Percentiles rank a stretch among this genome's conserved stretches.
Evolutionary conservation across 2,888 invertebrate species (phyloP).

Genomic region (Exephanes ischioxanthus): DNA sequence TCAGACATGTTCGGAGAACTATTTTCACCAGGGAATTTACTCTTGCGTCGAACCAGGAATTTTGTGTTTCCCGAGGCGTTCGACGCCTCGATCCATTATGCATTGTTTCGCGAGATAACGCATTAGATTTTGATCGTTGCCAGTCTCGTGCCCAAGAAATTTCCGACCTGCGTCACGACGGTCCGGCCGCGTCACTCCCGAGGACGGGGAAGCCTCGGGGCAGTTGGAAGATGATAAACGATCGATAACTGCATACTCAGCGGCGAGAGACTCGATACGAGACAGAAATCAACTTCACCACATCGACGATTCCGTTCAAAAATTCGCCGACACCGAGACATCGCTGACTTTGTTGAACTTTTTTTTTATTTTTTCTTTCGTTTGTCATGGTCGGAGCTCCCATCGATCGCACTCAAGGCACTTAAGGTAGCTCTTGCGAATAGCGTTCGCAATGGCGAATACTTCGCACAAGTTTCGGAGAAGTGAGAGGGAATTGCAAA

Average conservation of each 20-base stretch:
- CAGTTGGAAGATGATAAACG: conserved; percentile 13
- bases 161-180: conserved; percentile 12
- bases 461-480: too few relatives aligned
- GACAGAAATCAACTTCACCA: background rate
- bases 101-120: conserved; percentile 6
- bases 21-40: too few relatives aligned
- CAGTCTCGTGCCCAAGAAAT: conserved; percentile 2
- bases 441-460: too few relatives aligned
- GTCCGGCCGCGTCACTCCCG: background rate
- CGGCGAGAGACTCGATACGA: conserved; percentile 1
- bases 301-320: background rate
- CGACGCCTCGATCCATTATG: background rate
- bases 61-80: background rate
- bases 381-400: background rate
- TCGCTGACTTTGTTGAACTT: background rate
- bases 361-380: background rate
- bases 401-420: background rate
- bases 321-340: background rate
- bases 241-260: conserved; percentile 25
- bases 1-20: too few relatives aligned
- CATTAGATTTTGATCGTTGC: background rate
- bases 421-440: too few relatives aligned
- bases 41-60: too few relatives aligned
- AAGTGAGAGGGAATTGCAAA: too few relatives aligned
- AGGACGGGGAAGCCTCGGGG: conserved; percentile 13